phyloP scores from a whole-genome alignment of 2,888 invertebrate genomes.

The Morpho deidamia region DNA sequence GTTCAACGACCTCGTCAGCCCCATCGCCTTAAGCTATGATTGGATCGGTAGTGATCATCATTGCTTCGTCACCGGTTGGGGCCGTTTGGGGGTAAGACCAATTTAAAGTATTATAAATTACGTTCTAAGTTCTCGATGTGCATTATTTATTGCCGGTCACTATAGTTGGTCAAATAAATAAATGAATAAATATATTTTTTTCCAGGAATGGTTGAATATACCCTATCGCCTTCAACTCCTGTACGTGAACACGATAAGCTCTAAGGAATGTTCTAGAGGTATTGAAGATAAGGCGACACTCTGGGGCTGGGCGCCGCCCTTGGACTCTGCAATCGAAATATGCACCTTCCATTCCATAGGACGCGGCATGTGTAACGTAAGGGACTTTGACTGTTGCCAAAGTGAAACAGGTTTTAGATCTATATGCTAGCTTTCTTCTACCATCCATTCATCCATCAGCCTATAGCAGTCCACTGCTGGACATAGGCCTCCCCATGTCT shows the following conservation, averaged over 20 bases:
- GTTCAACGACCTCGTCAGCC: constrained; percentile 18
- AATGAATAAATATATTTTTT: no score
- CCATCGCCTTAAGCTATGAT: constrained; percentile 25
- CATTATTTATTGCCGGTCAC: no score
- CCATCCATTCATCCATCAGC: no score
- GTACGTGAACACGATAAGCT: constrained; percentile 29
- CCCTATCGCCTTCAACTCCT: constrained; percentile 32
- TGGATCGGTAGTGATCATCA: constrained; percentile 22
- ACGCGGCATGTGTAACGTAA: constrained; percentile 24
- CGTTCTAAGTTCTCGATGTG: no score
- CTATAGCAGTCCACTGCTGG: no score
- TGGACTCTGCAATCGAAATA: constrained; percentile 25
- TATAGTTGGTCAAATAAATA: no score
- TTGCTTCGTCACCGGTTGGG: constrained; percentile 41
- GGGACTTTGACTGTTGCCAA: no score
- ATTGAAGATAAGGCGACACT: constrained; percentile 7
- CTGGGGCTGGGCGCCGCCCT: constrained; percentile 2
- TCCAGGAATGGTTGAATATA: constrained; percentile 13
- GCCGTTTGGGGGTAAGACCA: constrained; percentile 27
- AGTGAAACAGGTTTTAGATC: no score
- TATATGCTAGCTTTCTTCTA: no score
- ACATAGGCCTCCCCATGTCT: no score
- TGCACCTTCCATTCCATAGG: constrained; percentile 24
- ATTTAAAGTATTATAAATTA: background rate
- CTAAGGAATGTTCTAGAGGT: constrained; percentile 23